phyloP scores from a whole-genome alignment of 2,113 vertebrate genomes.

The Tiliqua scincoides region DNA sequence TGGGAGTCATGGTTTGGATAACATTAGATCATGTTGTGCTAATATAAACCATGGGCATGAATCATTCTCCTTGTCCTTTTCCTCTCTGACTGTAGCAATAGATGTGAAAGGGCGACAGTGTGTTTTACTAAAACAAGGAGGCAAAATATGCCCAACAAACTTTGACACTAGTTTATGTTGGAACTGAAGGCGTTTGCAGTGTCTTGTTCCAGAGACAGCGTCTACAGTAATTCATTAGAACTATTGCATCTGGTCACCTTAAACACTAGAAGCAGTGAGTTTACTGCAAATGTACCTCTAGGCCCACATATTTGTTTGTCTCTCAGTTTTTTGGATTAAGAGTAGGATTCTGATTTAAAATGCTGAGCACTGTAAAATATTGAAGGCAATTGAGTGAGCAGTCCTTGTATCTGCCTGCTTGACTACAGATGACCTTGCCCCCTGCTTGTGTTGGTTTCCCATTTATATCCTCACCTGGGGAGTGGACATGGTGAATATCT shows the following conservation, averaged over 20 bases:
- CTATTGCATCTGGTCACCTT: not conserved
- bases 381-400: slow-evolving; percentile 11
- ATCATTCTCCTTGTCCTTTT: not conserved
- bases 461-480: slow-evolving; percentile 52
- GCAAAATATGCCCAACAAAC: no score
- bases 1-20: not conserved
- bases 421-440: slow-evolving; percentile 16
- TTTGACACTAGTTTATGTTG: not conserved
- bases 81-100: not conserved
- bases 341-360: not conserved
- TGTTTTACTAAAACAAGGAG: no score
- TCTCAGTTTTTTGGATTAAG: slow-evolving; percentile 1
- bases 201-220: not conserved
- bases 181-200: no score
- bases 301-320: slow-evolving; percentile 28
- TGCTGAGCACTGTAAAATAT: accelerated
- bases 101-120: not conserved
- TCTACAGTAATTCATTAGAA: not conserved
- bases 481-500: slow-evolving; percentile 57
- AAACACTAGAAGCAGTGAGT: not conserved
- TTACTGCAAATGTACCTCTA: not conserved
- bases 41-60: not conserved
- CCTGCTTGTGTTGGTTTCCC: slow-evolving; percentile 32
- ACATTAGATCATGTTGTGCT: not conserved
- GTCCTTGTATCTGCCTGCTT: not conserved